Percentiles rank a stretch among this genome's conserved stretches.
Evolutionary conservation across 2,888 invertebrate genomes (phyloP).

Genomic region (Anoplius nigerrimus): DNA sequence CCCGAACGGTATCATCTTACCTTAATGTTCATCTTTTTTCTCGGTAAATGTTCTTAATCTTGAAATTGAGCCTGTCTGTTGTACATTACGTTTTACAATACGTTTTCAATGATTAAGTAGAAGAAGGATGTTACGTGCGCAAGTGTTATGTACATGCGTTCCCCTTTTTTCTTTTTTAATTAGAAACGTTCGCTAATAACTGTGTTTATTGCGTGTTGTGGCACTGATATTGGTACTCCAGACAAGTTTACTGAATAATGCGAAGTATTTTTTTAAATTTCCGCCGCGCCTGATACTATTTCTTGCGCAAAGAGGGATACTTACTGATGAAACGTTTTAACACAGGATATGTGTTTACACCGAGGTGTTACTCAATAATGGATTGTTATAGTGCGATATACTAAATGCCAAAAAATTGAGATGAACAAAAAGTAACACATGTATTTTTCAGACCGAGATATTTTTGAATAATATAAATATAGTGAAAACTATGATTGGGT

Average conservation of each 20-base stretch:
- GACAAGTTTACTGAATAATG: not conserved
- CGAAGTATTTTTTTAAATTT: not conserved
- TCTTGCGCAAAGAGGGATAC: conserved; percentile 4
- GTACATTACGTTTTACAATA: too few species aligned
- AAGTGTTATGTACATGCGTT: too few species aligned
- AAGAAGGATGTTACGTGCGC: too few species aligned
- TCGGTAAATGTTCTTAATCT: not conserved
- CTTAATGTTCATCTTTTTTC: not conserved
- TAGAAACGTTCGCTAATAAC: not conserved
- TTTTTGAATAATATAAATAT: conserved; percentile 72
- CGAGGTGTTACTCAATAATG: conserved; percentile 51
- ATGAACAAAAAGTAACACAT: conserved; percentile 61
- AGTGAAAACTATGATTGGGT: conserved; percentile 42
- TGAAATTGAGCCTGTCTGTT: too few species aligned
- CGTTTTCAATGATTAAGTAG: too few species aligned
- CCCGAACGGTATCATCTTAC: not conserved
- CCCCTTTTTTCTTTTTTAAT: not conserved
- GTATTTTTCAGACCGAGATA: conserved; percentile 72
- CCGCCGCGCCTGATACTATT: too few species aligned
- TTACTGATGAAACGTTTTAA: conserved; percentile 40
- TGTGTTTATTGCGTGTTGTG: not conserved
- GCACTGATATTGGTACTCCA: not conserved
- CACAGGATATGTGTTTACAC: conserved; percentile 38
- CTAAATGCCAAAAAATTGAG: conserved; percentile 61
- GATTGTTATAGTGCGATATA: conserved; percentile 61